Base-by-base conservation (phyloP, 2,888 invertebrate species). In the Trichogramma evanescens region DNA sequence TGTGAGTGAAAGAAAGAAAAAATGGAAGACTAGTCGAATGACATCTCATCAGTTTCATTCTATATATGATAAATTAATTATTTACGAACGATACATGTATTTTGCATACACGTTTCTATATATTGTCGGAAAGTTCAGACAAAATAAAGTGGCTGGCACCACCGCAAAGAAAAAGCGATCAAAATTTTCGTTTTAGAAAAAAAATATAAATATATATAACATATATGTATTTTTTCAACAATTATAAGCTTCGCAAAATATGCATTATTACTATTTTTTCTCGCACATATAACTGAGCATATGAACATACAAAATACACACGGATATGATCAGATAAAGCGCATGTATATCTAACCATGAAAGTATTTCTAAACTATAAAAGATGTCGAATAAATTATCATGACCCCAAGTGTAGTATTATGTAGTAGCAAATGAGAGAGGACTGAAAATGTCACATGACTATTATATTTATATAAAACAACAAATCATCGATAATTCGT, bases 91-190 rank as follows among this genome's bases (percentile, higher is more conserved):
- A 55, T 46, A 45, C 8, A 58, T 56, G 56, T 64, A 64, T 62
- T 64, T 61, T 62, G 59, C 44, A 57, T 57, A 59, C 58, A 58
- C 55, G 46, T 58, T 62, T 62, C 26, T 26, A 26, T 26, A 26
- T 64, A 59, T 60, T 64, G 59, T 61, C 61, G 63, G 62, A 54
- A 49, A 57, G 43, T 48, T 59, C 59, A 54, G 61, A 53, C 55
- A 67, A 26, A 26, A 26, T 26, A 43, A 65, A 65, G 67, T 70
- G 68, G 69, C 69, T 70, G 69, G 69, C 59, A 69, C 69, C 69
- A 70, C 67, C 64, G 62, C 60, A 59, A 59, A 65, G 56, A 43
- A 59, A 63, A 61, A 59, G 13, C 51, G 43, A 56, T 63, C 56
- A 46, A 53, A 56, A 26, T 63, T 61, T 26, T 55, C 53, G 59